Evolutionary conservation across 2,888 invertebrate genomes (phyloP).

Genomic region (Drosophila birchii): DNA sequence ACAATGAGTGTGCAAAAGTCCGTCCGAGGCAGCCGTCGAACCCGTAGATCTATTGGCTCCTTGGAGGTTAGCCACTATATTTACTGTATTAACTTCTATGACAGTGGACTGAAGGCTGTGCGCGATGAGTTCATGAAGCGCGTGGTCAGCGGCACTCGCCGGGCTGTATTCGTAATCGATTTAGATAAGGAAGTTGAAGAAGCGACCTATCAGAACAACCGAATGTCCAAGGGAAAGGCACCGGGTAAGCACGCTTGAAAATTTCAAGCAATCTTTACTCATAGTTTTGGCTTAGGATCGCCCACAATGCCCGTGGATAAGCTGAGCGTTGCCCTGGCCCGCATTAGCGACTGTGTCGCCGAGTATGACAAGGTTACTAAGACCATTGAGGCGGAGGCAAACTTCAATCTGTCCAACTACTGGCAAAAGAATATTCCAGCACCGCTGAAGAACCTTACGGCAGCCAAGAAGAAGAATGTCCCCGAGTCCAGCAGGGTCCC

Average conservation of each 20-base stretch:
- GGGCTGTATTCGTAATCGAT: constrained; percentile 71
- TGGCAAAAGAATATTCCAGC: constrained; percentile 56
- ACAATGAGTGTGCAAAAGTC: constrained; percentile 49
- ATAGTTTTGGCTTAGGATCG: neutral
- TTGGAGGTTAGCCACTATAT: constrained; percentile 49
- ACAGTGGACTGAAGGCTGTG: constrained; percentile 62
- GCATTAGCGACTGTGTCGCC: constrained; percentile 45
- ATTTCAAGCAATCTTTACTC: neutral
- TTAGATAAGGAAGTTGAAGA: constrained; percentile 56
- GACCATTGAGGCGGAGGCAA: constrained; percentile 49
- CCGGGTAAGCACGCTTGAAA: constrained; percentile 22
- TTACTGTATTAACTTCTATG: constrained; percentile 73
- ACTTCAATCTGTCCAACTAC: constrained; percentile 58
- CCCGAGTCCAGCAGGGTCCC: neutral
- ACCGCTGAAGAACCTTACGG: constrained; percentile 34
- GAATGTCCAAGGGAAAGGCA: constrained; percentile 11
- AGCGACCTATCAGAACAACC: constrained; percentile 25
- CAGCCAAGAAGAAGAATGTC: constrained; percentile 19
- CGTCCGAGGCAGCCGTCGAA: constrained; percentile 6
- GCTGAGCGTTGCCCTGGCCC: constrained; percentile 30
- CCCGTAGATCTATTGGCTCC: neutral
- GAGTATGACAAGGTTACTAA: constrained; percentile 43
- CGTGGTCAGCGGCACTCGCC: constrained; percentile 62
- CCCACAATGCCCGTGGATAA: constrained; percentile 36
- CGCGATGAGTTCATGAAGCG: constrained; percentile 71